Evolutionary conservation across 1,140 invertebrate genomes (phyloP).

Genomic region (Lepidurus packardi): DNA sequence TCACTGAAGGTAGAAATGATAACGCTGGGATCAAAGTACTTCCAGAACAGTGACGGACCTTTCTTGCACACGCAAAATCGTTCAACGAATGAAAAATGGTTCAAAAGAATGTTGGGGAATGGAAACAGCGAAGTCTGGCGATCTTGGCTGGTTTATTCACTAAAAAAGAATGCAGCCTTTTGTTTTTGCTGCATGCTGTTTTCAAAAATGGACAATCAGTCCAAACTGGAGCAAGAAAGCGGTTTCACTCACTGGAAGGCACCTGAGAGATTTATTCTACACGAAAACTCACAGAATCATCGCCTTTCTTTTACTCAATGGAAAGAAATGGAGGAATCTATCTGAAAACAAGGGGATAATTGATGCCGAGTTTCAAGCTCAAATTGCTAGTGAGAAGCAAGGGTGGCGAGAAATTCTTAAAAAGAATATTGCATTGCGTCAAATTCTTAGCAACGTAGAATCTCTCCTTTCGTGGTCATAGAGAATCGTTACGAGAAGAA

Average conservation of each 20-base stretch:
- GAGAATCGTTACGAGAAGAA: too few species aligned
- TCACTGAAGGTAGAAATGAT: background rate
- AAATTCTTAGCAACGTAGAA: too few species aligned
- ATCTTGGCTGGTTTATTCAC: conserved; percentile 5
- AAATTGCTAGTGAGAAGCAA: too few species aligned
- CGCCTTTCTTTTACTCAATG: background rate
- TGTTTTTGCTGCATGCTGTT: background rate
- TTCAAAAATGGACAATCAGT: background rate
- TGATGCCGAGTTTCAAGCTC: too few species aligned
- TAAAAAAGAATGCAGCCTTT: background rate
- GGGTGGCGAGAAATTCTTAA: too few species aligned
- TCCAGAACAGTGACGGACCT: background rate
- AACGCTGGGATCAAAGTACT: background rate
- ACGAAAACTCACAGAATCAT: background rate
- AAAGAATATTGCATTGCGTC: too few species aligned
- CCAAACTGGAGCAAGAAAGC: background rate
- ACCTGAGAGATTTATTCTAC: background rate
- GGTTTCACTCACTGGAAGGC: background rate
- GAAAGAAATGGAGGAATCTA: too few species aligned
- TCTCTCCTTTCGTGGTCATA: too few species aligned
- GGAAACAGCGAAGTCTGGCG: background rate
- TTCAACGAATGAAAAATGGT: background rate
- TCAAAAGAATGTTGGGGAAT: background rate
- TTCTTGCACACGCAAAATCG: background rate
- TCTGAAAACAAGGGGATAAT: too few species aligned